Base-by-base conservation (phyloP, 2,888 invertebrate species). In the Pelosia muscerda region DNA sequence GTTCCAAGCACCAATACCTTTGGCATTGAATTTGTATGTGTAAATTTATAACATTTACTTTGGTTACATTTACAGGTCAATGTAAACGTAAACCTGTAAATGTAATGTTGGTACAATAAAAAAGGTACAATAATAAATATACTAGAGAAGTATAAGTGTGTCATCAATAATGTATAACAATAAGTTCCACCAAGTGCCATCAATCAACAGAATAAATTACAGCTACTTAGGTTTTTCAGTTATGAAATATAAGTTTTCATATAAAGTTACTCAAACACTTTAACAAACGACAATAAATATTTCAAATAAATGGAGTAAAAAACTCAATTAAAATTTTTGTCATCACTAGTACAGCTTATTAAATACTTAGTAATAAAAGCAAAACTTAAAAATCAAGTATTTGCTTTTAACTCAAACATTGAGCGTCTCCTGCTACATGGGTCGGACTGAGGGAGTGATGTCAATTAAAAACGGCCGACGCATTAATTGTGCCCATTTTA, bases 401-500 rank as follows among this genome's bases (percentile, higher is more conserved):
- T 73, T 74, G 55, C 63, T 72, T 67, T 64, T 58, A 69, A 66
- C 62, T 67, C 65, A 66, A 69, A 82, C 80, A 85, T 84, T 82
- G 83, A 84, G 84, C 75, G 81, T 77, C 75, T 58, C 73, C 71
- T 81, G 69, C 68, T 69, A 73, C 71, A 77, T 72, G 78, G 72
- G 68, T 67, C 78, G 79, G 23, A 53, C 54, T 28, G 28, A 62
- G 63, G 84, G 87, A 88, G 85, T 83, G 81, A 84, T 86, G 90
- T 91, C 92, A 93, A 93, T 93, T 93, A 93, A 90, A 90, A 87
- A 82, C 85, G 86, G 83, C 83, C 84, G 83, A 82, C 81, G 81
- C 85, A n/a, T 86, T 92, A 93, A 93, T 93, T 93, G 90, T 88
- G 85, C 82, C 87, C 90, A 88, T 90, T 92, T 92, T 87, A 89